These are phyloP conservation scores for Dendronephthya gigantea DNA, from an alignment of 64 coral and sea anemone genomes.

Conservation along the genomic window DNA sequence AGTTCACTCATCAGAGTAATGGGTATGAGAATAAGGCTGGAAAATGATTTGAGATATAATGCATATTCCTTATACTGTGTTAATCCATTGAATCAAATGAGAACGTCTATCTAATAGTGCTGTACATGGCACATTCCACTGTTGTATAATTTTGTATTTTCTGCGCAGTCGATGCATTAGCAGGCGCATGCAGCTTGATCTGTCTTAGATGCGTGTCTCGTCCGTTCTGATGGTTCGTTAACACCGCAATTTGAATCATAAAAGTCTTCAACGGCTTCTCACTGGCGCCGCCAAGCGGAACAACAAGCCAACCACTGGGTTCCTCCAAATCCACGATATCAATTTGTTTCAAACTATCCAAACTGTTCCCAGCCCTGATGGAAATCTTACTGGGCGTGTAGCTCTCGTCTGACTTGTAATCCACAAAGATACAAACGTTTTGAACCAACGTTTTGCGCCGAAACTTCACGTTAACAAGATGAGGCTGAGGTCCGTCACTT, in stretches of 20 bases:
- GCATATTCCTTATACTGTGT: no score
- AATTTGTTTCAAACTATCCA: conserved; percentile 90
- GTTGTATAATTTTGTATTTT: conserved; percentile 93
- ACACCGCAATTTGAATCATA: conserved; percentile 86
- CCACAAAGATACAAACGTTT: conserved; percentile 86
- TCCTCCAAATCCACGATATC: conserved; percentile 87
- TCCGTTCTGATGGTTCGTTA: conserved; percentile 95
- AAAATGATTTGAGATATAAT: no score
- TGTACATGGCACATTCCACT: conserved; percentile 96
- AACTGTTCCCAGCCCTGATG: conserved; percentile 72
- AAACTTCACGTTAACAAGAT: conserved; percentile 90
- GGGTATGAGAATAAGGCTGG: no score
- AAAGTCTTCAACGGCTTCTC: conserved; percentile 71
- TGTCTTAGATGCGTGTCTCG: conserved; percentile 91
- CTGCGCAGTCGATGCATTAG: conserved; percentile 51
- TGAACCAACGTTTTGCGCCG: conserved; percentile 82
- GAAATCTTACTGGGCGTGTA: conserved; percentile 98
- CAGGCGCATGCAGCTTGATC: conserved; percentile 86
- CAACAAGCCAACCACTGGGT: conserved; percentile 76
- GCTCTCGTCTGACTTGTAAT: conserved; percentile 95
- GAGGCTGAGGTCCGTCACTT: conserved; percentile 87
- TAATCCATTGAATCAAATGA: neutral
- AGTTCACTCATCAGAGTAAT: no score
- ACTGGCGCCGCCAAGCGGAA: conserved; percentile 45
- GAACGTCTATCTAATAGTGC: conserved; percentile 55